A percentile compares a stretch with the other conserved stretches of the same genome.
These are phyloP conservation scores for Clarias laeviceps DNA, from an alignment of 2,797 vertebrate species.

Conservation along the genomic window DNA sequence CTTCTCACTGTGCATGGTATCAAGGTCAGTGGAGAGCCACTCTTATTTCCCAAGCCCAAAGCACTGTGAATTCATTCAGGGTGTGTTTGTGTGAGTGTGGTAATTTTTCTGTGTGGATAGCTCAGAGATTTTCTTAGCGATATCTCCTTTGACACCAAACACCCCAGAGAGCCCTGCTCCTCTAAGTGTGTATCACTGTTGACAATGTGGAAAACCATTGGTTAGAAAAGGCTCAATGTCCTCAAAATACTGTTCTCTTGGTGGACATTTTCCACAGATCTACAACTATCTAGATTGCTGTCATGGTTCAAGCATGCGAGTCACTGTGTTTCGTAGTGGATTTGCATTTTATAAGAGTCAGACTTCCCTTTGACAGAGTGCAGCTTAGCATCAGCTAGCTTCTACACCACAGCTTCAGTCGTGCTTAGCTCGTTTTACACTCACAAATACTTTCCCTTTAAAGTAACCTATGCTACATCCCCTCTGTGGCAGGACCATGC, in stretches of 20 bases:
- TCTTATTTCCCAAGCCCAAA: constrained; percentile 18
- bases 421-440: constrained; percentile 48
- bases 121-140: constrained; percentile 43
- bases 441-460: constrained; percentile 40
- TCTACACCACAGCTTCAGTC: neutral
- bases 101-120: constrained; percentile 34
- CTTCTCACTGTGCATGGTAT: neutral
- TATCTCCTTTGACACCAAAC: constrained; percentile 34
- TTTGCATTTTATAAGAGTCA: neutral
- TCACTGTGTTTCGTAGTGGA: constrained; percentile 20
- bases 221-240: constrained; percentile 23
- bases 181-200: constrained; percentile 38
- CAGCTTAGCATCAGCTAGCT: constrained; percentile 29
- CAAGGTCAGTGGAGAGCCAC: neutral
- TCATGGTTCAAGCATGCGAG: neutral
- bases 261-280: neutral
- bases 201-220: constrained; percentile 44
- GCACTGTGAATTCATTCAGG: constrained; percentile 38
- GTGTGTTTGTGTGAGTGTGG: constrained; percentile 26
- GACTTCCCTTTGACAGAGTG: neutral
- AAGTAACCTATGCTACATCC: constrained; percentile 62
- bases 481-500: constrained; percentile 64
- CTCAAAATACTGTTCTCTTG: constrained; percentile 7
- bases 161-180: constrained; percentile 13
- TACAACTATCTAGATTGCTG: neutral